These are phyloP conservation scores for Tetragnatha versicolor DNA, from an alignment of 1,140 invertebrate genomes.

Conservation along the genomic window DNA sequence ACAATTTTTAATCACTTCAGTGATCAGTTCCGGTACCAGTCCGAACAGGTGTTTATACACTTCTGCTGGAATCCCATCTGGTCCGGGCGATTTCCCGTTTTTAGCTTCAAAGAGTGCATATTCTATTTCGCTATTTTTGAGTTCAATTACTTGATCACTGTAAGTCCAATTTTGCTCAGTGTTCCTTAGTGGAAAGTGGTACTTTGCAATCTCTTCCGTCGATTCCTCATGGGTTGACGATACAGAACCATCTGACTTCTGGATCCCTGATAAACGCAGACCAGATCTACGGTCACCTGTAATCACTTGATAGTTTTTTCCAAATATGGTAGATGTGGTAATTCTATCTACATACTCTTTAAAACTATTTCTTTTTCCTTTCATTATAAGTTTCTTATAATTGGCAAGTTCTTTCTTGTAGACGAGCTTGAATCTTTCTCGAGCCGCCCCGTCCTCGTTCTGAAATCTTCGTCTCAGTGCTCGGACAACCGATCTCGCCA, in stretches of 20 bases:
- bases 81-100: neutral
- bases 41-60: neutral
- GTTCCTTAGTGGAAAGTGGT: neutral
- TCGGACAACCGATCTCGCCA: neutral
- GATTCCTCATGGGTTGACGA: neutral
- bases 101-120: neutral
- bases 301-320: neutral
- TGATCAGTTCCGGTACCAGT: no score
- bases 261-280: neutral
- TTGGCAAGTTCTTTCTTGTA: neutral
- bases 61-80: neutral
- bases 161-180: neutral
- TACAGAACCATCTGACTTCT: neutral
- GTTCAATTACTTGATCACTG: neutral
- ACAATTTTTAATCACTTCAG: neutral
- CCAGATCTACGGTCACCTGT: neutral
- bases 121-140: neutral
- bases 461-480: neutral
- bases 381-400: neutral
- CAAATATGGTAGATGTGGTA: neutral
- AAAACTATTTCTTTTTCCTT: neutral
- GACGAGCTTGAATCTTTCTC: neutral
- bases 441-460: neutral
- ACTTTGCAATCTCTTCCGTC: neutral
- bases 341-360: neutral